These are phyloP conservation scores for Megaptera novaeangliae DNA, from an alignment of 2,113 vertebrate species.

Conservation along the genomic window DNA sequence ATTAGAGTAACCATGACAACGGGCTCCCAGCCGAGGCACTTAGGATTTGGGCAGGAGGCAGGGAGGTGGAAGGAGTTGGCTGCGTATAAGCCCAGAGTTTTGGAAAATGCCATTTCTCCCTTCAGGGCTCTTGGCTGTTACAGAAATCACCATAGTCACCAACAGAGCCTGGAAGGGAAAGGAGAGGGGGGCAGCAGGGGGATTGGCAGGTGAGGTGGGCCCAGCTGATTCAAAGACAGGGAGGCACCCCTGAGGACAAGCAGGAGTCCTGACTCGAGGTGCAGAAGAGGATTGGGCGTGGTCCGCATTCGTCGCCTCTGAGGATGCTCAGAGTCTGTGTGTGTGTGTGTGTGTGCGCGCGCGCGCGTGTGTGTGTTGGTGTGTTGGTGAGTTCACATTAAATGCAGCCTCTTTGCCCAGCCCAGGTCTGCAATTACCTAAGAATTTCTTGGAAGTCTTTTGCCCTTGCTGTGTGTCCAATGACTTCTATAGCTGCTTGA, in stretches of 20 bases:
- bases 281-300: too few species aligned
- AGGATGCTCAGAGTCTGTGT: background rate
- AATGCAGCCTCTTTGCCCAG: background rate
- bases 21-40: slow-evolving; percentile 61
- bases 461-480: background rate
- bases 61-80: slow-evolving; percentile 36
- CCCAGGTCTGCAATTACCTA: background rate
- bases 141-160: slow-evolving; percentile 17
- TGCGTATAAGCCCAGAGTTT: slow-evolving; percentile 59
- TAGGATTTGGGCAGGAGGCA: slow-evolving; percentile 64
- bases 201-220: background rate
- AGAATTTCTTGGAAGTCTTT: background rate
- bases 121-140: slow-evolving; percentile 13
- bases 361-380: too few species aligned
- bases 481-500: background rate
- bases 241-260: background rate
- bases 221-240: background rate
- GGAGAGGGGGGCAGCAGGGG: background rate
- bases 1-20: slow-evolving; percentile 83
- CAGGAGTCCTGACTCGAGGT: background rate
- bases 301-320: background rate
- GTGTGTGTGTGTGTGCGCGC: background rate
- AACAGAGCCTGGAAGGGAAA: background rate
- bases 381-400: background rate
- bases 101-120: slow-evolving; percentile 56